A percentile compares a stretch with the other conserved stretches of the same genome.
Evolutionary conservation across 92 coral and sea anemone genomes (phyloP).

Genomic region (Epizoanthus ramosus): DNA sequence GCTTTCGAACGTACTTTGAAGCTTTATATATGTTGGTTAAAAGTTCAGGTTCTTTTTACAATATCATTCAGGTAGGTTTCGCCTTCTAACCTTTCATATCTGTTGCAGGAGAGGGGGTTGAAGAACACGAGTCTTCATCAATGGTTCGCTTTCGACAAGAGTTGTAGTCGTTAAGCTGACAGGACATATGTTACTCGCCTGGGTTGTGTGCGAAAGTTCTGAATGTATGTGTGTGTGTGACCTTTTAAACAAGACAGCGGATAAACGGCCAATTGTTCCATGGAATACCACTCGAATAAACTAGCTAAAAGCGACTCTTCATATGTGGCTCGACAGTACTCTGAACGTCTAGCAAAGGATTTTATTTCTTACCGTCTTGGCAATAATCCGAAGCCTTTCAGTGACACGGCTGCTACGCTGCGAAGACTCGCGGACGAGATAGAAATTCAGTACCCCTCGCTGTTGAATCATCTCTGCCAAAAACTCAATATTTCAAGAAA

Average conservation of each 20-base stretch:
- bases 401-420: conserved; percentile 82
- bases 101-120: background rate
- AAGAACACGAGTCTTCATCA: conserved; percentile 1
- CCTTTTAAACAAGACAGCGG: conserved; percentile 33
- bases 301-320: conserved; percentile 54
- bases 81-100: background rate
- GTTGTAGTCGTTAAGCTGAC: conserved; percentile 1
- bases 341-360: conserved; percentile 85
- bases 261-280: conserved; percentile 36
- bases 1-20: background rate
- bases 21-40: background rate
- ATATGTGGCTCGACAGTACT: conserved; percentile 63
- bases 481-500: conserved; percentile 83
- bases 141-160: background rate
- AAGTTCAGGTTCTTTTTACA: background rate
- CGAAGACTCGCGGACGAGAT: conserved; percentile 97
- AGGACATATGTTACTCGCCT: conserved; percentile 14
- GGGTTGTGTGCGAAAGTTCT: conserved; percentile 36
- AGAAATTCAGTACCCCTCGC: conserved; percentile 86
- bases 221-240: conserved; percentile 63
- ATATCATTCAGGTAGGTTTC: background rate
- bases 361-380: conserved; percentile 93
- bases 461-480: conserved; percentile 86
- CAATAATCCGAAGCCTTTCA: conserved; percentile 68
- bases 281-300: conserved; percentile 75